phyloP scores from a whole-genome alignment of 2,113 vertebrate genomes.

The Epinephelus cyanopodus region DNA sequence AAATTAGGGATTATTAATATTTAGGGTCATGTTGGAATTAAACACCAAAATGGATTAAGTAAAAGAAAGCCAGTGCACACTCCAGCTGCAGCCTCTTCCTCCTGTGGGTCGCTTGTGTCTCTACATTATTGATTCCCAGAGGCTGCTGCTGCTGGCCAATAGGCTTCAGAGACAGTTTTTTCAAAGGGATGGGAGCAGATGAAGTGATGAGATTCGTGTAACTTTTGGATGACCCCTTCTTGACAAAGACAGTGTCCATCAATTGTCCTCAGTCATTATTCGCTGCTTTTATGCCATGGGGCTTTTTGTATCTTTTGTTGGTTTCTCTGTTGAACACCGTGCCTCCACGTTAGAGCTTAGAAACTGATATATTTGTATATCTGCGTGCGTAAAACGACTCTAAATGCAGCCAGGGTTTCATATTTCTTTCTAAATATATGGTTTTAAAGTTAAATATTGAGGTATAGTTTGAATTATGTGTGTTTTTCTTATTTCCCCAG shows the following conservation, averaged over 20 bases:
- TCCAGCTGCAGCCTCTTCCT: constrained; percentile 62
- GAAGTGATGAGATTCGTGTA: constrained; percentile 93
- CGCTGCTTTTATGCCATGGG: constrained; percentile 83
- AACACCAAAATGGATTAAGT: constrained; percentile 30
- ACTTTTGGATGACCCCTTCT: constrained; percentile 97
- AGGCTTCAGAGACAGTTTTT: constrained; percentile 64
- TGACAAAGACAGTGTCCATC: constrained; percentile 93
- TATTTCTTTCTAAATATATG: background rate
- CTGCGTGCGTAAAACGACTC: background rate
- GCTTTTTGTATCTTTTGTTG: constrained; percentile 86
- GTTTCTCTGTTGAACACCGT: constrained; percentile 77
- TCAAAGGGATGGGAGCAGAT: constrained; percentile 77
- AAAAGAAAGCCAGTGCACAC: constrained; percentile 32
- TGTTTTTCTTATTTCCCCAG: background rate
- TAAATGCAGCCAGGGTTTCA: background rate
- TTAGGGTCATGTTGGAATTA: constrained; percentile 2
- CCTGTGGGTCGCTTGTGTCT: constrained; percentile 68
- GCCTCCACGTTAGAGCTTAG: constrained; percentile 57
- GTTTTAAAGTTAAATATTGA: background rate
- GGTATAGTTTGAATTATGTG: background rate
- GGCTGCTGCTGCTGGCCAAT: constrained; percentile 77
- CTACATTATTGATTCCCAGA: constrained; percentile 83
- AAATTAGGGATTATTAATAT: constrained; percentile 1
- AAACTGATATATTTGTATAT: constrained; percentile 41
- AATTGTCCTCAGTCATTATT: constrained; percentile 86